phyloP scores from a whole-genome alignment of 2,113 vertebrate species.

The Panthera uncia region DNA sequence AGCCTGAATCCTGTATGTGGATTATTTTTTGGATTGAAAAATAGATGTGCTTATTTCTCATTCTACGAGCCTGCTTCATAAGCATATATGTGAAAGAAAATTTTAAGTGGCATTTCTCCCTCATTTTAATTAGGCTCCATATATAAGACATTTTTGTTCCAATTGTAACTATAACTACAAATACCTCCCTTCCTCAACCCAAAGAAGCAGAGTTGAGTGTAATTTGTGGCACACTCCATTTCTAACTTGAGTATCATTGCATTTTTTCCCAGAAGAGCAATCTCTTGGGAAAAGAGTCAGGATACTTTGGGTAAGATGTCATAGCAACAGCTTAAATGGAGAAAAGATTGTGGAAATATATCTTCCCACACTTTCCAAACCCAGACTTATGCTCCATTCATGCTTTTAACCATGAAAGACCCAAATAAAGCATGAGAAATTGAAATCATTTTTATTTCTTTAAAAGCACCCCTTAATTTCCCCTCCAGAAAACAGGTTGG shows the following conservation, averaged over 20 bases:
- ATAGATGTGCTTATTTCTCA: not conserved
- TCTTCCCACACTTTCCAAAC: constrained; percentile 19
- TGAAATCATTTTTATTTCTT: not conserved
- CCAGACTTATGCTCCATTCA: constrained; percentile 19
- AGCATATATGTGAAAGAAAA: not conserved
- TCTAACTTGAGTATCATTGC: not conserved
- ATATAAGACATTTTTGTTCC: constrained; percentile 1
- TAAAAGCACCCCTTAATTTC: not conserved
- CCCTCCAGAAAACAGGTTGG: not conserved
- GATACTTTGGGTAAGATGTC: constrained; percentile 23
- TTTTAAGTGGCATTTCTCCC: not conserved
- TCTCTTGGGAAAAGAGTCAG: constrained; percentile 34
- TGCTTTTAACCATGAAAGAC: constrained; percentile 6
- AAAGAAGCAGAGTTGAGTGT: not conserved
- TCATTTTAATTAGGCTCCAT: not conserved
- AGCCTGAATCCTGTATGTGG: not conserved
- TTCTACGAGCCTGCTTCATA: not conserved
- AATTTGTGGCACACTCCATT: not conserved
- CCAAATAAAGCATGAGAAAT: not conserved
- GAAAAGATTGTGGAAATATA: not conserved
- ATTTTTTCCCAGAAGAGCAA: constrained; percentile 45
- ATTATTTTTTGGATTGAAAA: constrained; percentile 2
- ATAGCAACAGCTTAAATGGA: constrained; percentile 33
- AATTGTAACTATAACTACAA: not conserved
- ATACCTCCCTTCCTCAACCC: not conserved